Base-by-base conservation (phyloP, 2,888 invertebrate species). In the Hypomecis punctinalis region DNA sequence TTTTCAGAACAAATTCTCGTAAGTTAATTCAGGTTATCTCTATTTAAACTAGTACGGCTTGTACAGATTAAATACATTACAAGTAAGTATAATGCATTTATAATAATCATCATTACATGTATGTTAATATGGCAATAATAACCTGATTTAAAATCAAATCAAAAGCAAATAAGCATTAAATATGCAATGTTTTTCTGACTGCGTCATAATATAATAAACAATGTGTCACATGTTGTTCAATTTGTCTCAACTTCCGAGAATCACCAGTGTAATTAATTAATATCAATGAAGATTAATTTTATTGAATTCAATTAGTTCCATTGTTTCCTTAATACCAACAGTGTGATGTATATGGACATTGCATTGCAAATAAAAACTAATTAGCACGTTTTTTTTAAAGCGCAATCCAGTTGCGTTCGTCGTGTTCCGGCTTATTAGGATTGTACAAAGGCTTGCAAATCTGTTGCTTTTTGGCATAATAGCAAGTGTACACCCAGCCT, bases 391-490 rank as follows among this genome's bases (percentile, higher is more conserved):
- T 58, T 43, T n/a, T 63, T 66, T 65, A 66, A 4, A 13, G 9
- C 39, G 23, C 49, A 33, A 72, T 7, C 77, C 78, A 82, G 61
- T 75, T 76, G 35, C 82, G 77, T 43, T 75, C 70, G 46, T 81
- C 80, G 58, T 82, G 83, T 37, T 78, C 51, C n/a, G 23, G 39
- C 7, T 13, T 40, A 5, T 57, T 52, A 7, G 61, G 23, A 35
- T 66, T 67, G n/a, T 79, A 77, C 52, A 81, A 43, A 59, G 74
- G 73, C 73, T 89, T 90, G 66, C 91, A 92, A 61, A 91, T 69
- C 72, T 93, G 91, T 73, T 93, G 92, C 54, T 76, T 81, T 0
- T 90, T 82, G 6, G 85, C 89, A 62, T 86, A 89, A 66, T 79
- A 91, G 57, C 92, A 93, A 13, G 83, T 82, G 65, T 82, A 93